Evolutionary conservation across 1,140 invertebrate species (phyloP).

Genomic region (Latrodectus geometricus): DNA sequence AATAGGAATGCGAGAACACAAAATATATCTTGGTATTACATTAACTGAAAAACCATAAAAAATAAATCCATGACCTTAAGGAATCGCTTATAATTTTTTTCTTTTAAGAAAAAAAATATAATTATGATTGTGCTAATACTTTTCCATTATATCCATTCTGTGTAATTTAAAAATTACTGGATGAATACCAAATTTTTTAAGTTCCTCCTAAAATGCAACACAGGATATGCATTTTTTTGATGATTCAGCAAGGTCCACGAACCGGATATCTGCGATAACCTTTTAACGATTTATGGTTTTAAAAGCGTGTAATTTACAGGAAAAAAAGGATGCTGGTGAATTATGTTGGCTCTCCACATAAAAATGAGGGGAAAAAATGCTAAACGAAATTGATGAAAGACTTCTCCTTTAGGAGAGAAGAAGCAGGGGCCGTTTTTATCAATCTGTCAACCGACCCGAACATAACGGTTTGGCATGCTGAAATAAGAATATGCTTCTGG

Average conservation of each 20-base stretch:
- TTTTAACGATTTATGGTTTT: background rate
- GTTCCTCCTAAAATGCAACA: background rate
- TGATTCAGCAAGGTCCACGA: background rate
- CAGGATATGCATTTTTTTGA: background rate
- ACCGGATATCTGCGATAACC: background rate
- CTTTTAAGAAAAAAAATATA: too few relatives aligned
- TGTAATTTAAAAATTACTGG: too few relatives aligned
- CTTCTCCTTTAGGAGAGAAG: background rate
- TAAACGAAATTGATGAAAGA: background rate
- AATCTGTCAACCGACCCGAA: slow-evolving; percentile 30
- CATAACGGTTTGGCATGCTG: slow-evolving; percentile 19
- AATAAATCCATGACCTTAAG: too few relatives aligned
- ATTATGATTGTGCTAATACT: too few relatives aligned
- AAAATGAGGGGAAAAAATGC: background rate
- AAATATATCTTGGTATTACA: too few relatives aligned
- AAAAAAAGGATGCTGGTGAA: background rate
- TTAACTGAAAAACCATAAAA: too few relatives aligned
- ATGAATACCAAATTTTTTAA: too few relatives aligned
- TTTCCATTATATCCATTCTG: too few relatives aligned
- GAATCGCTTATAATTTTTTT: too few relatives aligned
- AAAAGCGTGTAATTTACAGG: background rate
- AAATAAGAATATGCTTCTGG: slow-evolving; percentile 3
- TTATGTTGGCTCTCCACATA: background rate
- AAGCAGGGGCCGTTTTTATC: slow-evolving; percentile 2
- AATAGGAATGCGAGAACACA: too few relatives aligned